Evolutionary conservation across 2,113 vertebrate species (phyloP).

Genomic region (Ochotona princeps): DNA sequence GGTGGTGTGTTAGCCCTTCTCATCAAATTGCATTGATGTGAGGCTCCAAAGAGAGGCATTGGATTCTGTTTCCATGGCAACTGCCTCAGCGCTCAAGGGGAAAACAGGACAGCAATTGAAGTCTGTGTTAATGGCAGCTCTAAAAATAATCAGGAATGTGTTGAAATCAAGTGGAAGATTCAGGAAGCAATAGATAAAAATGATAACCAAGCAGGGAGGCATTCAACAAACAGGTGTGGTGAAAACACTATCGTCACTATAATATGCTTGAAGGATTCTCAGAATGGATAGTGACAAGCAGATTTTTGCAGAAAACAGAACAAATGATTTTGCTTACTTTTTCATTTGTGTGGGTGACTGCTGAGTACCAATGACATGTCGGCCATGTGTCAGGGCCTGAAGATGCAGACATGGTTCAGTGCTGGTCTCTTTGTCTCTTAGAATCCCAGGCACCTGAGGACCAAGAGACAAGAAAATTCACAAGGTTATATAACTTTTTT

Average conservation of each 20-base stretch:
- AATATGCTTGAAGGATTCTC: background rate
- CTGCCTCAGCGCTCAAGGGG: slow-evolving; percentile 67
- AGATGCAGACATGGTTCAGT: background rate
- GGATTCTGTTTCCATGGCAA: slow-evolving; percentile 79
- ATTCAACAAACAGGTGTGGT: slow-evolving; percentile 19
- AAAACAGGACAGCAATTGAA: slow-evolving; percentile 76
- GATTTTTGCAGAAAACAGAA: slow-evolving; percentile 41
- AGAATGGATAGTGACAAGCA: background rate
- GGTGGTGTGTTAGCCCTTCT: slow-evolving; percentile 58
- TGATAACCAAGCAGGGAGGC: background rate
- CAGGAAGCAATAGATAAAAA: slow-evolving; percentile 57
- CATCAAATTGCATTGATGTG: slow-evolving; percentile 52
- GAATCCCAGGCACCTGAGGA: background rate
- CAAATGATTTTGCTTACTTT: slow-evolving; percentile 36
- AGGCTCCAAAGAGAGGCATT: slow-evolving; percentile 65
- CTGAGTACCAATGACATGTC: background rate
- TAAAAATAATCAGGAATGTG: slow-evolving; percentile 76
- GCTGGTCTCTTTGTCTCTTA: background rate
- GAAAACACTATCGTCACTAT: slow-evolving; percentile 20
- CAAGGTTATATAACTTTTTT: background rate
- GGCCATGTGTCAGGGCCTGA: background rate
- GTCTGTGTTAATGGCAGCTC: slow-evolving; percentile 76
- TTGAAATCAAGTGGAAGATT: slow-evolving; percentile 67
- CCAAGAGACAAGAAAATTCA: background rate
- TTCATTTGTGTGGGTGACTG: background rate